These are phyloP conservation scores for Podargus strigoides DNA, from an alignment of 2,797 vertebrate species.

Conservation along the genomic window DNA sequence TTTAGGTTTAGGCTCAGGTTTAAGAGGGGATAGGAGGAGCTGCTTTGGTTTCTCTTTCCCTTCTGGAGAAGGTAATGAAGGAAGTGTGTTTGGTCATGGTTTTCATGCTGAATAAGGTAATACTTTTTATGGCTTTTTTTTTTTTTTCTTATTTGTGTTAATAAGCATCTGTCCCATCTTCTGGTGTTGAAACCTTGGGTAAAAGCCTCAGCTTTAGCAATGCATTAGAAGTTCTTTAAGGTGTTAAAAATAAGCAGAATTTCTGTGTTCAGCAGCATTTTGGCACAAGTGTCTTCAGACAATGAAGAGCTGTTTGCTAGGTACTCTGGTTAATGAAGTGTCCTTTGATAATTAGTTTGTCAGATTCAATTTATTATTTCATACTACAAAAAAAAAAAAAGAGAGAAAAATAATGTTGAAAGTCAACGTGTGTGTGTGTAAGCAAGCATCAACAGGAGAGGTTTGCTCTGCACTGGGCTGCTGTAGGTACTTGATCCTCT, in stretches of 20 bases:
- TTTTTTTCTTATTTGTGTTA: not conserved
- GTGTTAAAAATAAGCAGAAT: not conserved
- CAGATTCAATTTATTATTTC: not conserved
- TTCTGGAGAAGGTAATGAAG: not conserved
- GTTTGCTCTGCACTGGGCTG: not conserved
- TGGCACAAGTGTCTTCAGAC: not conserved
- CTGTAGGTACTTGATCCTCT: not conserved
- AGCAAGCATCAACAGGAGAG: rapidly evolving
- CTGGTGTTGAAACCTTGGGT: not conserved
- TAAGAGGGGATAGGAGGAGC: rapidly evolving
- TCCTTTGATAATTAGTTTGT: slow-evolving; percentile 4
- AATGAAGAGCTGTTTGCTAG: not conserved
- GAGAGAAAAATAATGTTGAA: not conserved
- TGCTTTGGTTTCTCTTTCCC: rapidly evolving
- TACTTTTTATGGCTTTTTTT: rapidly evolving
- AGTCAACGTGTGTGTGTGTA: too few relatives aligned
- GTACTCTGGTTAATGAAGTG: not conserved
- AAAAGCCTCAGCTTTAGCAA: not conserved
- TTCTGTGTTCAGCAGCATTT: not conserved
- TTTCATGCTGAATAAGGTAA: rapidly evolving
- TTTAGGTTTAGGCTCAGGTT: not conserved
- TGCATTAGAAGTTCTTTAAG: not conserved
- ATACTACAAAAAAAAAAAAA: not conserved
- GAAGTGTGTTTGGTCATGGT: rapidly evolving
- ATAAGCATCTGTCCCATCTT: rapidly evolving